phyloP scores from a whole-genome alignment of 2,888 invertebrate genomes.

The Thera britannica region DNA sequence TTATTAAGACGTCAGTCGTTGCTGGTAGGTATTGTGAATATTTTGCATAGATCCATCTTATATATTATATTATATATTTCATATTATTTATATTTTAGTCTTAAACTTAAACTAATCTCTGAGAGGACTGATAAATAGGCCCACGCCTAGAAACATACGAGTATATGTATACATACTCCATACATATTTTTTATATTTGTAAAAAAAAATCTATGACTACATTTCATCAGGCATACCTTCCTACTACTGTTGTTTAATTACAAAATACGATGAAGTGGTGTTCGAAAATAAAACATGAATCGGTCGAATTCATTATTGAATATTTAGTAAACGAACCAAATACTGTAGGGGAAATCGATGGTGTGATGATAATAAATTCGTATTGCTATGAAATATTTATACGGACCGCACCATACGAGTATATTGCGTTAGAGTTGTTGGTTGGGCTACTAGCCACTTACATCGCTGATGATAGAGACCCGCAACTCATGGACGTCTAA shows the following conservation, averaged over 20 bases:
- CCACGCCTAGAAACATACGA: too few relatives aligned
- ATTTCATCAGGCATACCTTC: too few relatives aligned
- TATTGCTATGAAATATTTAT: constrained; percentile 46
- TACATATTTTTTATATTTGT: too few relatives aligned
- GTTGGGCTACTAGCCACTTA: constrained; percentile 38
- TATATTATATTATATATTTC: too few relatives aligned
- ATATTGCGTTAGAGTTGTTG: constrained; percentile 31
- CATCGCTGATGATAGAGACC: constrained; percentile 41
- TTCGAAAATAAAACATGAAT: background rate
- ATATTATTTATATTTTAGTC: too few relatives aligned
- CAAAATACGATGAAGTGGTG: background rate
- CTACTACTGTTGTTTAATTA: too few relatives aligned
- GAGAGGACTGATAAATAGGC: too few relatives aligned
- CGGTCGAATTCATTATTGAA: constrained; percentile 17
- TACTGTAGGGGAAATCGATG: constrained; percentile 36
- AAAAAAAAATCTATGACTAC: too few relatives aligned
- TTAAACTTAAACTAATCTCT: too few relatives aligned
- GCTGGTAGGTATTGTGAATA: background rate
- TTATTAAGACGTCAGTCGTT: background rate
- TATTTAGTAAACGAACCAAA: constrained; percentile 38
- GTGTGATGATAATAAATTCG: constrained; percentile 42
- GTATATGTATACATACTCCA: too few relatives aligned
- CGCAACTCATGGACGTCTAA: constrained; percentile 54
- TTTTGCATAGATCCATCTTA: too few relatives aligned
- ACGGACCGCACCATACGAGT: constrained; percentile 34